Conservation (phyloP, 2,113 vertebrate genomes). For the Cheirogaleus medius region DNA sequence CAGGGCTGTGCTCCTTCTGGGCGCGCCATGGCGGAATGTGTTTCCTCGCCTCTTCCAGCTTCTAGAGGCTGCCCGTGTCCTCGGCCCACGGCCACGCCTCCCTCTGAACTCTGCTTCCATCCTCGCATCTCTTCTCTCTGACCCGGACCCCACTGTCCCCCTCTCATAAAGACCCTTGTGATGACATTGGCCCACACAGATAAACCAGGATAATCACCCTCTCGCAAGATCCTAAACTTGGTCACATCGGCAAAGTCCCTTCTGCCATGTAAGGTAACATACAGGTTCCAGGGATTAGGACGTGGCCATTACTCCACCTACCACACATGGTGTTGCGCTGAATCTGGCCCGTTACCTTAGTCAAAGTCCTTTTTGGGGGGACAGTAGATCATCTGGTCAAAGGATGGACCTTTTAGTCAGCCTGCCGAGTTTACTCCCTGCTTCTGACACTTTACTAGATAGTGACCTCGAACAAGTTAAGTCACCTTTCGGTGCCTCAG, state of each 20-base stretch:
- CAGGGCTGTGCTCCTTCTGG: neutral
- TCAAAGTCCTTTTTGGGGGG: neutral
- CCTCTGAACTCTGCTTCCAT: neutral
- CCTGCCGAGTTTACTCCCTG: neutral
- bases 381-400: neutral
- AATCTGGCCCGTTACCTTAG: neutral
- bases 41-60: neutral
- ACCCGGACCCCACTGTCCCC: neutral
- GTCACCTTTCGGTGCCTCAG: neutral
- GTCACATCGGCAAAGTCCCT: no score
- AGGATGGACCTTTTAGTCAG: no score
- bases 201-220: neutral
- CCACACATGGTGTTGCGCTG: rapidly evolving
- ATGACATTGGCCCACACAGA: rapidly evolving
- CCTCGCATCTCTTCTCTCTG: neutral
- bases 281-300: neutral
- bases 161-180: neutral
- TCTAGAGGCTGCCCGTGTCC: neutral
- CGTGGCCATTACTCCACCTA: neutral
- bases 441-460: neutral
- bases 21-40: neutral
- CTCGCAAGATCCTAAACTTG: neutral
- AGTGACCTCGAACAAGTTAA: neutral
- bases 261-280: neutral
- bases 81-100: rapidly evolving